These are phyloP conservation scores for Microctonus aethiopoides DNA, from an alignment of 2,888 invertebrate genomes.

Conservation along the genomic window DNA sequence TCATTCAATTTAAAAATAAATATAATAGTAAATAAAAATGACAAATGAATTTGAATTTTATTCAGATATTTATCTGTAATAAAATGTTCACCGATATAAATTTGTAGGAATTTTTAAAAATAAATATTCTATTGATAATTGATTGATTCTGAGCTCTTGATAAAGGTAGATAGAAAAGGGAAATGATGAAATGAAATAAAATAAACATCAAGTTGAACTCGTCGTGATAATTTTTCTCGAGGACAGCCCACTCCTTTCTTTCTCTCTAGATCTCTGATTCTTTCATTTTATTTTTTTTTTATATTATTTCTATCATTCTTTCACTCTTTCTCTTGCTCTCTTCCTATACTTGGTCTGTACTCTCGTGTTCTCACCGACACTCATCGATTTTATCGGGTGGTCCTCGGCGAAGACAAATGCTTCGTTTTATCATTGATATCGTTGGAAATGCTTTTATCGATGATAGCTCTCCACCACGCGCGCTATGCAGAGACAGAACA, in stretches of 20 bases:
- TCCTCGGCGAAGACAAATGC: conserved; percentile 42
- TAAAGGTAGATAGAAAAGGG: too few species aligned
- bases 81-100: too few species aligned
- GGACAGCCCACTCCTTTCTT: background rate
- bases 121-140: too few species aligned
- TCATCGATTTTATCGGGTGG: conserved; percentile 45
- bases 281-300: too few species aligned
- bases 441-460: conserved; percentile 47
- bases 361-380: conserved; percentile 28
- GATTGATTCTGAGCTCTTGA: too few species aligned
- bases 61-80: too few species aligned
- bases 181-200: conserved; percentile 33
- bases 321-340: background rate
- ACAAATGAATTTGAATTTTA: too few species aligned
- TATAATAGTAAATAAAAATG: too few species aligned
- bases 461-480: conserved; percentile 42
- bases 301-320: too few species aligned
- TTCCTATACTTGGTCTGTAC: conserved; percentile 4
- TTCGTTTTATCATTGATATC: conserved; percentile 48
- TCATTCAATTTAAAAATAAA: background rate
- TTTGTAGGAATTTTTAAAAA: too few species aligned
- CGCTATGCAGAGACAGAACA: conserved; percentile 30
- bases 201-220: conserved; percentile 33
- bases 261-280: too few species aligned
- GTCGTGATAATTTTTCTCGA: conserved; percentile 27